Evolutionary conservation across 2,113 vertebrate genomes (phyloP), one percentile per base, ranked within the genome.

Genomic region (Phaethornis superciliosus): DNA sequence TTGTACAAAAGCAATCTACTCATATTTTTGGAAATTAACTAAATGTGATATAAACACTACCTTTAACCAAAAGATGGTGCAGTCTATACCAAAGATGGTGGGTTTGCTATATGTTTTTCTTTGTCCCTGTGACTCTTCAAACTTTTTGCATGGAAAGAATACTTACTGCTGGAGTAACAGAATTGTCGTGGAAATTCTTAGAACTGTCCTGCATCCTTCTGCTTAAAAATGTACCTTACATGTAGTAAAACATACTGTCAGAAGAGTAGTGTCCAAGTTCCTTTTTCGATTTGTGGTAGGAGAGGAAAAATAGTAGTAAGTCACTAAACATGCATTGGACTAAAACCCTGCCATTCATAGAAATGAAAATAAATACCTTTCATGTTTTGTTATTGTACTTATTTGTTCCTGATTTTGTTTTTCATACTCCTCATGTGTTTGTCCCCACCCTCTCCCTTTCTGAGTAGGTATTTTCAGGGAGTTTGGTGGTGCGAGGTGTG

Each of bases 401-500:
- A 9, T 56, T 89, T 82, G 11, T 59, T 23, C 7, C 70, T 62
- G 58, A 23, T 19, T 35, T 1, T 76, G 4, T 63, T 94, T 87
- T 68, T 65, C 24, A 19, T 24, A 1, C 51, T 54, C 40, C 30
- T 35, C 8, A n/a, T 30, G 44, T 0, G 0, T 23, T 82, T 86
- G 15, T 28, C 26, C 12, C 47, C 12, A 3, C 4, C 8, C 0
- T 12, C 7, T 3, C 8, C 52, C 18, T 49, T 70, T 55, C 47
- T 2, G 21, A 76, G 15, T 70, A 99, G 99, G 99, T 74, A 98
- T 99, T 83, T 99, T 99, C 97, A 98, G 99, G 74, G 99, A 99
- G 96, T 99, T 99, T 75, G 99, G 99, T 6, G 99, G 99, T 0
- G 99, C 99, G 0, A 98, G 99, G 9, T 99, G 99, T 7, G 99